Base-by-base conservation (phyloP, 92 coral and sea anemone species). In the Porites lobata region DNA sequence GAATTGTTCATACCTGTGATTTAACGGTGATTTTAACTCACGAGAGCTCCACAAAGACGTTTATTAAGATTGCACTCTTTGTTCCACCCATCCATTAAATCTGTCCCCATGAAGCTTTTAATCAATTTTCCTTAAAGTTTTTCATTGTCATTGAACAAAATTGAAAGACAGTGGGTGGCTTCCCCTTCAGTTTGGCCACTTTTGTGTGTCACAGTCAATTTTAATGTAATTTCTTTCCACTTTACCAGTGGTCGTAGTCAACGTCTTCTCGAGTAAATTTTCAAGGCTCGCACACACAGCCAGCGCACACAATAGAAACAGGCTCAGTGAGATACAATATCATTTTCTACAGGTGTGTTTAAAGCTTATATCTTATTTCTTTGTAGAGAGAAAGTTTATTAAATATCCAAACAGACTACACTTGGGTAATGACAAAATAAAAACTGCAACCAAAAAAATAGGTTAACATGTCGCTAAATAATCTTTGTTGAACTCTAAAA, bases 61-160 rank as follows among this genome's bases (percentile, higher is more conserved):
- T 56, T 61, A 73, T 84, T 74, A 84, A 84, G 66, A 84, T 50
- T 75, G 80, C 87, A 84, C 87, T 75, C 80, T 63, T 84, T 84
- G 72, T 62, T 52, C 24, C 77, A 82, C 50, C 70, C 78, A 70
- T 10, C 67, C 86, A 84, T 84, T 73, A 84, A 84, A 73, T 84
- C 75, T 62, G 81, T 73, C 51, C 43, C 80, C 72, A 52, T 74
- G 54, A 65, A 62, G 81, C 15, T 10, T 4, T 47, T 38, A 83
- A 63, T 50, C 63, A 72, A 84, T 50, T 74, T 74, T 69, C 65
- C 50, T 19, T 14, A 84, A 84, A 7, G 76, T 53, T 21, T 62
- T 63, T 73, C 43, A 63, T 73, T 75, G 66, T 65, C 64, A 50
- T 47, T 74, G 65, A 11, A 62, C 50, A 69, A 81, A 68, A 54